A percentile compares a stretch with the other conserved stretches of the same genome.
Evolutionary conservation across 2,888 invertebrate genomes (phyloP).

Genomic region (Oscheius onirici): DNA sequence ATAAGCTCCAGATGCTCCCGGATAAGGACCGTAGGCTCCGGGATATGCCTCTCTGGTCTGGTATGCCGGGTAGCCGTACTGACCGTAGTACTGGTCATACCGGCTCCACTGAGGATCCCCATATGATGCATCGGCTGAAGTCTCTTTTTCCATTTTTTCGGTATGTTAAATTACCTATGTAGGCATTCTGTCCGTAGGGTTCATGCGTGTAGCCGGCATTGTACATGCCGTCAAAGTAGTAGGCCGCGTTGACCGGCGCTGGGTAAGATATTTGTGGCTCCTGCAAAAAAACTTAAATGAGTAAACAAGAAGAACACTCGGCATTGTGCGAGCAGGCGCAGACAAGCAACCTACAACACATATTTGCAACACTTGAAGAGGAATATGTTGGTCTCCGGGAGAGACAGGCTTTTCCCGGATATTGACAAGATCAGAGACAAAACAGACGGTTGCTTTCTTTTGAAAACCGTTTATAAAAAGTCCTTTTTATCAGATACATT

Average conservation of each 20-base stretch:
- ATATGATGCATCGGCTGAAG: constrained; percentile 23
- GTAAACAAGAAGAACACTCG: constrained; percentile 3
- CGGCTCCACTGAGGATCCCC: constrained; percentile 26
- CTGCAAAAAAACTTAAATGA: constrained; percentile 11
- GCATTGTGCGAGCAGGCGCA: constrained; percentile 14
- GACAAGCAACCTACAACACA: constrained; percentile 10
- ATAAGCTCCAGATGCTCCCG: constrained; percentile 53
- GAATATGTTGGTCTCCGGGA: background rate
- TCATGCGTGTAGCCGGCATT: constrained; percentile 57
- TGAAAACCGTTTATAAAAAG: too few relatives aligned
- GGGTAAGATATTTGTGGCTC: constrained; percentile 34
- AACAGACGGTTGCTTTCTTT: too few relatives aligned
- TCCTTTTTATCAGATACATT: too few relatives aligned
- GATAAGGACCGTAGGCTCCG: constrained; percentile 55
- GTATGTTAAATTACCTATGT: constrained; percentile 41
- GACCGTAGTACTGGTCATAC: constrained; percentile 37
- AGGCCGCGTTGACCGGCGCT: constrained; percentile 63
- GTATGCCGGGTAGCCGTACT: constrained; percentile 44
- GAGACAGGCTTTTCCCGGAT: background rate
- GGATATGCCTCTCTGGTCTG: constrained; percentile 39
- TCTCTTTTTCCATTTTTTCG: background rate
- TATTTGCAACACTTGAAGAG: constrained; percentile 27
- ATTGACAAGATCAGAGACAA: too few relatives aligned
- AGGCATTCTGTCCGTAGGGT: constrained; percentile 57
- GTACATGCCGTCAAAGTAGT: constrained; percentile 61